Evolutionary conservation across 2,113 vertebrate genomes (phyloP), one percentile per base, ranked within the genome.

Genomic region (Blennius ocellaris): DNA sequence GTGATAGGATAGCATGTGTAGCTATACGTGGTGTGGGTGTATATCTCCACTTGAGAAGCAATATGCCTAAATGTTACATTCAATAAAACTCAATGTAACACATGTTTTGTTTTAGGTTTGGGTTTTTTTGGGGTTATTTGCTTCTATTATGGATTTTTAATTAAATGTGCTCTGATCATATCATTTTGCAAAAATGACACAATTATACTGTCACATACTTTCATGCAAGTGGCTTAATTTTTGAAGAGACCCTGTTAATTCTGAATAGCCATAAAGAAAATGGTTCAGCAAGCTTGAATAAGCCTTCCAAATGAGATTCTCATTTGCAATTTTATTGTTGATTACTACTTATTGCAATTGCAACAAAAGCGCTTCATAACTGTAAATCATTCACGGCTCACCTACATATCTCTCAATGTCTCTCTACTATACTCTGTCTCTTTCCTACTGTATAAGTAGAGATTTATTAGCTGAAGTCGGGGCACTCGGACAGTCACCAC

Each of bases 401-500:
- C 58, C 69, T 30, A 30, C 21, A 4, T 30, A 39, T n/a, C 51
- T 51, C 64, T 51, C 21, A n/a, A 59, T 76, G 45, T 52, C 74
- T 47, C 70, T 53, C 52, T 39, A 0, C 21, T 53, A 37, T 43
- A 14, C 47, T 52, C 64, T 66, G 21, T 50, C 41, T 57, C 58
- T 58, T 57, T 76, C 73, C 21, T 66, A 73, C 82, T 90, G 88
- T 85, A 81, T 69, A 82, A 76, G 65, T 71, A 77, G 78, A 90
- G 88, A 93, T 94, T 93, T 92, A 93, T 88, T 85, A 90, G 85
- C 61, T 76, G 69, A 65, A 73, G 82, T 67, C 21, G 57, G 75
- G 82, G 89, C 76, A 85, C 87, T 87, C 40, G 74, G 92, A 90
- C 92, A 92, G 88, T 89, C 89, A 92, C 86, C 85, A 80, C 89